Evolutionary conservation across 2,888 invertebrate species (phyloP).

Genomic region (Drosophila longiperda): DNA sequence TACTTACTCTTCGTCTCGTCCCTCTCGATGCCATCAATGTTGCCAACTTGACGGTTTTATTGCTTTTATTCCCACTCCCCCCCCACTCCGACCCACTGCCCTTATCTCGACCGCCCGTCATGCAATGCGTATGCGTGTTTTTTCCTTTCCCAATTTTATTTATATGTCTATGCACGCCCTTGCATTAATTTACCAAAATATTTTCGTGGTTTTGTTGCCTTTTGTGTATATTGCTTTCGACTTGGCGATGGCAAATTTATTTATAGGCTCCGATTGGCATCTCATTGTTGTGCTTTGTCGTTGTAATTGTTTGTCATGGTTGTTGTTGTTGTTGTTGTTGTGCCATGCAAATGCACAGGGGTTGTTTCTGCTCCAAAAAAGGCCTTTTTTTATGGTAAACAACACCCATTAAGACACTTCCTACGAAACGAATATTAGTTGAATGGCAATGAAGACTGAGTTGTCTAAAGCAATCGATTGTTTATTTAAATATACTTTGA

Average conservation of each 20-base stretch:
- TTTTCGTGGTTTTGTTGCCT: conserved; percentile 36
- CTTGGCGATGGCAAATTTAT: conserved; percentile 59
- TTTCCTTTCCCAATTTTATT: conserved; percentile 15
- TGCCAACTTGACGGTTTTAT: conserved; percentile 63
- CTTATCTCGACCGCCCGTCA: conserved; percentile 25
- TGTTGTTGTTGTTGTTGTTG: conserved; percentile 24
- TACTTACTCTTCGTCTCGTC: conserved; percentile 10
- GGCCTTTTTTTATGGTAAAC: conserved; percentile 4
- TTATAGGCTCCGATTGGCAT: conserved; percentile 65
- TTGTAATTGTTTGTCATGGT: conserved; percentile 49
- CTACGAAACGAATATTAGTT: conserved; percentile 20
- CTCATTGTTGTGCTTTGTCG: conserved; percentile 49
- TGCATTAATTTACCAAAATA: conserved; percentile 64
- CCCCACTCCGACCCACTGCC: not conserved
- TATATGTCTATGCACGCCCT: conserved; percentile 35
- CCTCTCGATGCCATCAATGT: conserved; percentile 52
- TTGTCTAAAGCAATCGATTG: conserved; percentile 9
- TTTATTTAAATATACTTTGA: not conserved
- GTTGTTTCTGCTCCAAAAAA: conserved; percentile 15
- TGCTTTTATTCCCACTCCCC: conserved; percentile 42
- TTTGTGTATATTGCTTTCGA: conserved; percentile 52
- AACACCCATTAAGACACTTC: conserved; percentile 12
- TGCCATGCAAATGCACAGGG: conserved; percentile 33
- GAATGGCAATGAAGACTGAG: conserved; percentile 6
- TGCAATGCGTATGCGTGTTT: conserved; percentile 58